A percentile compares a stretch with the other conserved stretches of the same genome.
Conservation (phyloP, 2,797 vertebrate genomes). For the Agapornis canus region DNA sequence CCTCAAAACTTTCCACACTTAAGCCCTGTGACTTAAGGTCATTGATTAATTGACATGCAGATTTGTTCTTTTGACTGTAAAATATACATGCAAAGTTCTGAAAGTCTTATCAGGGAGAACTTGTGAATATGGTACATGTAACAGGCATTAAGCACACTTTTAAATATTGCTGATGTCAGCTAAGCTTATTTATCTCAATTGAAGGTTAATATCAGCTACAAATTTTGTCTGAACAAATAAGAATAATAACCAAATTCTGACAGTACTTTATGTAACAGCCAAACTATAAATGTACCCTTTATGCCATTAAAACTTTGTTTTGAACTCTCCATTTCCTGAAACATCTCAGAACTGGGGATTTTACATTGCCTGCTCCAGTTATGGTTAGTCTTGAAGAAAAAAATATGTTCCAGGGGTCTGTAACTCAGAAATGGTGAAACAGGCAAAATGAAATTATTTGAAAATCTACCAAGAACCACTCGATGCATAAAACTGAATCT, state of each 20-base stretch:
- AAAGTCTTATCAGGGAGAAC: background rate
- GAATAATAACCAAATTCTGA: background rate
- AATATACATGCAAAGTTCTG: background rate
- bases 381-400: background rate
- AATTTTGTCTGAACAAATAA: background rate
- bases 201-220: background rate
- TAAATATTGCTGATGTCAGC: background rate
- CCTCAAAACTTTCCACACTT: background rate
- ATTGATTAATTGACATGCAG: background rate
- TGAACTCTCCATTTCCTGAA: background rate
- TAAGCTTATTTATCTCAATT: background rate
- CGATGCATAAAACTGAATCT: slow-evolving; percentile 13
- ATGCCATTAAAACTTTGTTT: background rate
- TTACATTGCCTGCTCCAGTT: background rate
- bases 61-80: background rate
- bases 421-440: background rate
- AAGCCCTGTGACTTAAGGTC: background rate
- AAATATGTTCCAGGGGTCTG: background rate
- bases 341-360: background rate
- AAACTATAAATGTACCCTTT: background rate
- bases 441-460: background rate
- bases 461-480: background rate
- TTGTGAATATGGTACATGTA: background rate
- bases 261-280: background rate
- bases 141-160: background rate